phyloP scores from a whole-genome alignment of 2,888 invertebrate species.

The Caenorhabditis sp. region DNA sequence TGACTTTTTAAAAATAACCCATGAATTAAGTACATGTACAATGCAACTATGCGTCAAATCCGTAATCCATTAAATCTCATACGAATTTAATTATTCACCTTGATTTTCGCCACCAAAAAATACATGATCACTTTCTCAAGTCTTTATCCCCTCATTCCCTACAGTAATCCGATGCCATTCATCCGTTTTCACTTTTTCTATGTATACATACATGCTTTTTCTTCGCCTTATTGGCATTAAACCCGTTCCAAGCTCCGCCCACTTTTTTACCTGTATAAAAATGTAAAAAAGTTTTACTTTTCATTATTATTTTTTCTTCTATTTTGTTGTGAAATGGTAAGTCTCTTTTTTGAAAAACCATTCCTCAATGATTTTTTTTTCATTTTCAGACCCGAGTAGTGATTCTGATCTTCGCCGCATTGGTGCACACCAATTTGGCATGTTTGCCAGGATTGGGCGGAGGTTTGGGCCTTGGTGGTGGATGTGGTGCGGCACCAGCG shows the following conservation, averaged over 20 bases:
- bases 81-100: too few species aligned
- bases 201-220: neutral
- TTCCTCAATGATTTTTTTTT: too few species aligned
- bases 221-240: neutral
- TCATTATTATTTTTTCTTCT: neutral
- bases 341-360: neutral
- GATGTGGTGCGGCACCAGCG: constrained; percentile 29
- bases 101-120: neutral
- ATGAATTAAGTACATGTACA: too few species aligned
- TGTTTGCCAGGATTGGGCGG: constrained; percentile 43
- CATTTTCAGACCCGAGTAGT: too few species aligned
- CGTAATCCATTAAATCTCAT: too few species aligned
- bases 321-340: neutral
- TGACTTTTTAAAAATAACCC: too few species aligned
- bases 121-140: neutral
- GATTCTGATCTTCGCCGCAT: neutral
- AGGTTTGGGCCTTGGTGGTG: constrained; percentile 34
- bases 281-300: neutral
- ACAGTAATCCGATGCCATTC: neutral
- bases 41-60: too few species aligned
- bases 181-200: neutral
- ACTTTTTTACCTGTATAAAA: neutral
- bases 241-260: neutral
- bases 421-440: constrained; percentile 3
- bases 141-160: neutral